These are phyloP conservation scores for Agelastica alni DNA, from an alignment of 2,888 invertebrate species.

Conservation along the genomic window DNA sequence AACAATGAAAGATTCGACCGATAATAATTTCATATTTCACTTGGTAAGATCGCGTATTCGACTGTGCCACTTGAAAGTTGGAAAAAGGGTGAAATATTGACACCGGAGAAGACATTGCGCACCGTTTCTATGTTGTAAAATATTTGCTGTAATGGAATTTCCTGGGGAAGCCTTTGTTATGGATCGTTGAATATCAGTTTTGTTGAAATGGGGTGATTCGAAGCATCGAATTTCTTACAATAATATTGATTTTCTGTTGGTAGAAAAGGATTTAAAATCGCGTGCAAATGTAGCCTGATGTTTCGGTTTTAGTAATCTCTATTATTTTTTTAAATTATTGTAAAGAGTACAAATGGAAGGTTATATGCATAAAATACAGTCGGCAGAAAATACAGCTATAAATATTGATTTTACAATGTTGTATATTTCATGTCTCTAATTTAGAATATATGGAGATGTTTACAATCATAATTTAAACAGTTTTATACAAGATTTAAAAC, in stretches of 20 bases:
- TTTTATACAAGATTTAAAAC: no score
- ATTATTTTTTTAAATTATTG: no score
- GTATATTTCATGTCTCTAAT: background rate
- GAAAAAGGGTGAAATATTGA: conserved; percentile 22
- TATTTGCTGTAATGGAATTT: conserved; percentile 22
- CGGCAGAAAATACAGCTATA: no score
- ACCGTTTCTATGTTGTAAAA: conserved; percentile 1
- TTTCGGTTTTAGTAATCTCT: no score
- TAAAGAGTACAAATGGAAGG: no score
- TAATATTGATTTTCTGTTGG: conserved; percentile 1
- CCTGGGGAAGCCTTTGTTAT: conserved; percentile 10
- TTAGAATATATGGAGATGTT: background rate
- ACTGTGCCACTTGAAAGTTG: background rate
- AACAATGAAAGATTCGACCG: background rate
- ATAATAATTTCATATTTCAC: conserved; percentile 5
- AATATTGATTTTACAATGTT: no score
- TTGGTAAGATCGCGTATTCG: background rate
- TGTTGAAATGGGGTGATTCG: conserved; percentile 9
- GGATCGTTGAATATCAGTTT: conserved; percentile 7
- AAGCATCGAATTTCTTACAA: conserved; percentile 1
- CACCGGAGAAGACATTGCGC: conserved; percentile 2
- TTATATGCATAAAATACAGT: no score
- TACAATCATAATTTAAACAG: no score
- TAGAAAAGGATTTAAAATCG: no score
- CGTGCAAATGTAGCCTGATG: no score